Evolutionary conservation across 2,888 invertebrate genomes (phyloP).

Genomic region (Eilema sororculum): DNA sequence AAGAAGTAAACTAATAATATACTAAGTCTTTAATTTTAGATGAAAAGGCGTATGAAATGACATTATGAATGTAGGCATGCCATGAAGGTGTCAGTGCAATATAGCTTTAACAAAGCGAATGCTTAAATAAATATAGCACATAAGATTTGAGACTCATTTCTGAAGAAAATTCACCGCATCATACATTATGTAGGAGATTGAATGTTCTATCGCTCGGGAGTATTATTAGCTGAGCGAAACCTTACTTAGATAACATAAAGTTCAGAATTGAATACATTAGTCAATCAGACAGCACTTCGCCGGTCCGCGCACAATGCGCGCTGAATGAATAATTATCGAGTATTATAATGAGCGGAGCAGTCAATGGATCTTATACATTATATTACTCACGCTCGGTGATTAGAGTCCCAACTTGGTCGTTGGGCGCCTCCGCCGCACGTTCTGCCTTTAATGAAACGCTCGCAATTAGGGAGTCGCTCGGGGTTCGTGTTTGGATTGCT

Average conservation of each 20-base stretch:
- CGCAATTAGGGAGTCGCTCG: conserved; percentile 15
- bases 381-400: not conserved
- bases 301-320: not conserved
- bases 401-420: not conserved
- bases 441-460: conserved; percentile 14
- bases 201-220: not conserved
- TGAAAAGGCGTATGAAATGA: not conserved
- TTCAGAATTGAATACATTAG: not conserved
- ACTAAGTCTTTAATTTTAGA: no score
- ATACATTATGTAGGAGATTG: conserved; percentile 1
- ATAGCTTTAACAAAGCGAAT: not conserved
- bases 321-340: conserved; percentile 10
- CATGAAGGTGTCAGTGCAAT: not conserved
- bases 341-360: conserved; percentile 1
- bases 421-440: not conserved
- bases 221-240: not conserved
- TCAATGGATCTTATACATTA: not conserved
- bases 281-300: not conserved
- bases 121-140: conserved; percentile 3
- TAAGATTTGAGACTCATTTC: conserved; percentile 3
- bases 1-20: no score
- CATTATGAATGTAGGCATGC: not conserved
- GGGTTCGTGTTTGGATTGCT: not conserved
- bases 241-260: not conserved
- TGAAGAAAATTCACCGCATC: not conserved